Base-by-base conservation (phyloP, 64 coral and sea anemone species). In the Exaiptasia diaphana region DNA sequence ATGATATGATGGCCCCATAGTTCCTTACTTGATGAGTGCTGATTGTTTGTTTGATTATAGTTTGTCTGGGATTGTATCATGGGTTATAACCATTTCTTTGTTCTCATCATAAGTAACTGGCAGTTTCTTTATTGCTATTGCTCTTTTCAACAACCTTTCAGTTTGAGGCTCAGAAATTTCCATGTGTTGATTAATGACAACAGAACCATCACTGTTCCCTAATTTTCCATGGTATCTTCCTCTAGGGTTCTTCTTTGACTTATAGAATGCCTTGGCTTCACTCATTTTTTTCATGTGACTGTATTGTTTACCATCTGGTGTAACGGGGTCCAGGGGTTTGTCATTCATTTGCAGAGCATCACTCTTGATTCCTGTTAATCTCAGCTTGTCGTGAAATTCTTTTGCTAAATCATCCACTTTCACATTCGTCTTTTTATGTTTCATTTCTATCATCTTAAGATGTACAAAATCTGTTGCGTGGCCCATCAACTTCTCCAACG, bases 401-500 rank as follows among this genome's bases (percentile, higher is more conserved):
- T 55, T 43, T 27, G 93, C 78, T 18, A 97, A 60, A 39, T 88
- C 77, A 67, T 88, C 83, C 3, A 97, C 64, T 3, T 41, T 83
- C 29, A 28, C 46, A 23, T 4, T 76, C 57, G 36, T 63, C 17
- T 76, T 46, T 12, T 82, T 42, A 28, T 35, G 40, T 21, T 71
- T 48, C 1, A 20, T 25, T 64, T 85, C 68, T 14, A 26, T 53
- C 2, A 91, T 32, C 5, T 78, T 76, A 32, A 97, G 50, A 9
- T 78, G 8, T 12, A 97, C 31, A 28, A 55, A 77, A 32, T 97
- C 93, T 18, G 81, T 69, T 0, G 83, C 78, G 8, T 83, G 70
- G 2, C 93, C 93, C 93, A 97, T 91, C 4, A 97, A 67, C 38
- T 91, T 97, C 63, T 97, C 93, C 22, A 87, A 49, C n/a, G 88